A percentile compares a stretch with the other conserved stretches of the same genome.
These are phyloP conservation scores for Panulirus ornatus DNA, from an alignment of 1,140 invertebrate genomes.

Conservation along the genomic window DNA sequence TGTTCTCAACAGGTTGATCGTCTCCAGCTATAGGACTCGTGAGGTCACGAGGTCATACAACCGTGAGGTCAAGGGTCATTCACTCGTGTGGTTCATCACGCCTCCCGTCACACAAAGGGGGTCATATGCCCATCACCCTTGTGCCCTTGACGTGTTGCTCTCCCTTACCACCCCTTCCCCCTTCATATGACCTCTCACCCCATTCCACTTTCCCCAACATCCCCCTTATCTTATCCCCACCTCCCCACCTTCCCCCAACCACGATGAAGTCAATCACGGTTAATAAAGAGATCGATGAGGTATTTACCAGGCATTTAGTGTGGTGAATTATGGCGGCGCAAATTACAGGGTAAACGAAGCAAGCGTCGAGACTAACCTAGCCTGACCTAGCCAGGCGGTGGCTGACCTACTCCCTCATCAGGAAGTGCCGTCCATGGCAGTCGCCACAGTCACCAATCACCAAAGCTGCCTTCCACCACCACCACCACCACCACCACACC, in stretches of 20 bases:
- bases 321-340: not conserved
- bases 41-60: too few relatives aligned
- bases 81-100: too few relatives aligned
- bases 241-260: not conserved
- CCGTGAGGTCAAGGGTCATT: too few relatives aligned
- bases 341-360: not conserved
- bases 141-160: not conserved
- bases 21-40: too few relatives aligned
- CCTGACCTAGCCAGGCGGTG: too few relatives aligned
- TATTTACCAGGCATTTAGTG: not conserved
- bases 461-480: too few relatives aligned
- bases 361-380: too few relatives aligned
- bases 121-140: not conserved
- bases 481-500: too few relatives aligned
- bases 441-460: not conserved
- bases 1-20: too few relatives aligned
- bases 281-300: constrained; percentile 25
- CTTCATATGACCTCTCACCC: not conserved
- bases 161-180: not conserved
- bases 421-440: too few relatives aligned
- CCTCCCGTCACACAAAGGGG: too few relatives aligned
- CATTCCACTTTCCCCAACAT: not conserved
- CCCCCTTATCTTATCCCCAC: not conserved
- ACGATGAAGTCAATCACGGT: not conserved
- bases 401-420: too few relatives aligned